Percentiles rank a stretch among this genome's conserved stretches.
Conservation (phyloP, 2,797 vertebrate species). For the Philypnodon macrostomus region DNA sequence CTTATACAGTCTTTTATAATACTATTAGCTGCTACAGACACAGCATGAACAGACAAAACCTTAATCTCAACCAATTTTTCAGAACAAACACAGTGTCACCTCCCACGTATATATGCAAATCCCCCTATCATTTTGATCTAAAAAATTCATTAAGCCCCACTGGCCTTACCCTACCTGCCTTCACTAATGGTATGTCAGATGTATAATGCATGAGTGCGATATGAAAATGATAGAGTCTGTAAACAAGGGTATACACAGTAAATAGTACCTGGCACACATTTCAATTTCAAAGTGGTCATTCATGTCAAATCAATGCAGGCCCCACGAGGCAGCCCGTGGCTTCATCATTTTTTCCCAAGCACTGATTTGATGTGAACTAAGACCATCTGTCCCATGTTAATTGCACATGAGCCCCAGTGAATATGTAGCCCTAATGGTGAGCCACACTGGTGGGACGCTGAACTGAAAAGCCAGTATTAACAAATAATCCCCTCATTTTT, state of each 20-base stretch:
- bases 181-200: conserved; percentile 56
- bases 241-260: conserved; percentile 40
- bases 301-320: conserved; percentile 46
- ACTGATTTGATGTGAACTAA: conserved; percentile 64
- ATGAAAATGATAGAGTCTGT: conserved; percentile 52
- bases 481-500: conserved; percentile 9
- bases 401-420: conserved; percentile 59
- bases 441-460: conserved; percentile 27
- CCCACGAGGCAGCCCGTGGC: conserved; percentile 38
- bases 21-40: conserved; percentile 35
- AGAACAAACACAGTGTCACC: conserved; percentile 64
- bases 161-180: conserved; percentile 40
- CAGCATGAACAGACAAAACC: conserved; percentile 42
- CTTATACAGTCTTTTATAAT: conserved; percentile 28
- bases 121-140: conserved; percentile 53
- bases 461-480: conserved; percentile 25
- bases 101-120: conserved; percentile 56
- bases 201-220: conserved; percentile 62
- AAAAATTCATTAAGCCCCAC: conserved; percentile 59
- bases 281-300: conserved; percentile 61
- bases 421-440: conserved; percentile 35
- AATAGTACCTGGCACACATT: conserved; percentile 49
- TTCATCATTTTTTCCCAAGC: conserved; percentile 43
- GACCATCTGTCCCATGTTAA: conserved; percentile 67
- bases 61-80: conserved; percentile 62